These are phyloP conservation scores for Mesorhabditis spiculigera DNA, from an alignment of 2,888 invertebrate species.

Conservation along the genomic window DNA sequence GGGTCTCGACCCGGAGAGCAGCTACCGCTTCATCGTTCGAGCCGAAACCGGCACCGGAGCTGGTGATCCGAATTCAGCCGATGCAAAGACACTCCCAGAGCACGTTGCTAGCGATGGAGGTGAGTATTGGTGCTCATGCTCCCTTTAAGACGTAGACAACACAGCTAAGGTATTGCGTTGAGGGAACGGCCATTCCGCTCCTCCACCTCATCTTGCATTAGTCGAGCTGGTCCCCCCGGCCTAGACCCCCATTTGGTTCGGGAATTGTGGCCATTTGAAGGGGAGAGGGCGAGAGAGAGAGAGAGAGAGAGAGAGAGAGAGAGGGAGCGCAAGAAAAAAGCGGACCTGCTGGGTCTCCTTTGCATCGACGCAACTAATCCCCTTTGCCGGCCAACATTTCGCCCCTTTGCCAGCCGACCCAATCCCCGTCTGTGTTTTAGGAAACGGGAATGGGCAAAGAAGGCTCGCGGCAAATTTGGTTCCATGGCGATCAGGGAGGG, in stretches of 20 bases:
- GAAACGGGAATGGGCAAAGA: too few species aligned
- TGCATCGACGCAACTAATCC: slow-evolving; percentile 1
- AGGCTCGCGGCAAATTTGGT: too few species aligned
- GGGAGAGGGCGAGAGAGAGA: too few species aligned
- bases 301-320: neutral
- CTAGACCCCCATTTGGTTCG: too few species aligned
- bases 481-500: too few species aligned
- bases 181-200: neutral
- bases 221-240: neutral
- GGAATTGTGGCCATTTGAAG: too few species aligned
- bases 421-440: neutral
- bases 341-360: neutral
- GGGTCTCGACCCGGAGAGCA: slow-evolving; percentile 74
- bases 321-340: neutral
- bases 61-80: slow-evolving; percentile 68
- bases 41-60: slow-evolving; percentile 84
- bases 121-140: slow-evolving; percentile 9
- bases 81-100: slow-evolving; percentile 52
- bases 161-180: neutral
- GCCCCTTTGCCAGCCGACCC: neutral
- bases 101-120: slow-evolving; percentile 30
- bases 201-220: neutral
- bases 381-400: neutral
- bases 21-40: slow-evolving; percentile 74
- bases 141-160: neutral